A percentile compares a stretch with the other conserved stretches of the same genome.
phyloP scores from a whole-genome alignment of 2,888 invertebrate genomes.

The Pilophorus perplexus region DNA sequence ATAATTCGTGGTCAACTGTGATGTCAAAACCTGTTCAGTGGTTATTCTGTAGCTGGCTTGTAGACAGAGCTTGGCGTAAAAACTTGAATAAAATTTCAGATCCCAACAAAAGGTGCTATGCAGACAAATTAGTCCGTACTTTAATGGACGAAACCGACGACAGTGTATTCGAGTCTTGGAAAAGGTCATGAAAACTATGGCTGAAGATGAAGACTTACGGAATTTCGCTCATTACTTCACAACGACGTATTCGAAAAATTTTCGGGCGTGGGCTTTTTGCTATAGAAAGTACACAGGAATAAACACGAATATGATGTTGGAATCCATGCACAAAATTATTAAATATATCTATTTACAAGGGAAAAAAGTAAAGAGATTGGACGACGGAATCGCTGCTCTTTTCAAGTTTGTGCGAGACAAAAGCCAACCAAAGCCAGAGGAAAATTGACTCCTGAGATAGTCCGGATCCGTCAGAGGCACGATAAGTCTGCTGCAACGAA shows the following conservation, averaged over 20 bases:
- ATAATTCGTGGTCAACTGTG: too few relatives aligned
- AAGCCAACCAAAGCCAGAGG: conserved; percentile 49
- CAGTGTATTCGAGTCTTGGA: too few relatives aligned
- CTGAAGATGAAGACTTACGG: not conserved
- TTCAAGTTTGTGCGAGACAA: conserved; percentile 48
- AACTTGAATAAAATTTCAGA: conserved; percentile 46
- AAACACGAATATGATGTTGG: conserved; percentile 49
- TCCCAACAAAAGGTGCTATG: not conserved
- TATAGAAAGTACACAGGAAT: conserved; percentile 46
- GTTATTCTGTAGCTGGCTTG: conserved; percentile 49
- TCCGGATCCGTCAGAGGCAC: not conserved
- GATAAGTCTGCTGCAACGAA: not conserved
- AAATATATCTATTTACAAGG: conserved; percentile 48
- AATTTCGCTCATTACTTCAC: conserved; percentile 1
- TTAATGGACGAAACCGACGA: too few relatives aligned
- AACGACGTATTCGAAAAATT: conserved; percentile 43
- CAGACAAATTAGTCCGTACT: too few relatives aligned
- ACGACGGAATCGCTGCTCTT: conserved; percentile 46
- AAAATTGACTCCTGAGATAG: conserved; percentile 43
- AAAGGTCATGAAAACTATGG: not conserved
- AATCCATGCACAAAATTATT: conserved; percentile 48
- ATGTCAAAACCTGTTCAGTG: too few relatives aligned
- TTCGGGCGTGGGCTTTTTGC: conserved; percentile 47
- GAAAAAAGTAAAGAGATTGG: conserved; percentile 47
- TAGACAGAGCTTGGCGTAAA: conserved; percentile 47